Base-by-base conservation (phyloP, 2,113 vertebrate genomes). In the Clarias magur region DNA sequence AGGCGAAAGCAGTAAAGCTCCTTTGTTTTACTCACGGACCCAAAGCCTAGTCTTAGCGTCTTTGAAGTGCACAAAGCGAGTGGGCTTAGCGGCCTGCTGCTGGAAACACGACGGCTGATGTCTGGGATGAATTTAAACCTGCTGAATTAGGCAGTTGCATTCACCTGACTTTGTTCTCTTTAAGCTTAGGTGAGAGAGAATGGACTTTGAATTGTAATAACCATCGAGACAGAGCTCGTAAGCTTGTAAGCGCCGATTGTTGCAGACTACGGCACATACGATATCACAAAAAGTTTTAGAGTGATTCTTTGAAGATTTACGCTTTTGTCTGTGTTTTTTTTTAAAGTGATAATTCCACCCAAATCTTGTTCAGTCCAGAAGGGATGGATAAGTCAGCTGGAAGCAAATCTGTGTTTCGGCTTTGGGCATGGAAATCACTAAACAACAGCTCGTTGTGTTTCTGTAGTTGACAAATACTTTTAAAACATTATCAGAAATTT, bases 11-110 rank as follows among this genome's bases (percentile, higher is more conserved):
- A 68, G 85, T 85, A 87, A 87, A 86, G 78, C 88, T 53, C 54
- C 87, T 94, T 94, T 92, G 93, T 94, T 94, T 94, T 92, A 93
- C 87, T 81, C 86, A 88, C 68, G 53, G 80, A 91, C 91, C 90
- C 89, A 91, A 93, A 91, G 89, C 88, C 54, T 27, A 63, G 92
- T 89, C 90, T 93, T 91, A 89, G 86, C 72, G 89, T 90, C 92
- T 94, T 95, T 95, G 94, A 95, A 94, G 94, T 92, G 86, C 93
- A 93, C 92, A 94, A 94, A 94, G 93, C 94, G 92, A 92, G 83
- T 65, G 89, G 90, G 93, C 93, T 95, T 94, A 94, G 68, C 54
- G 88, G 92, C 91, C 91, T 91, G 92, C 91, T 93, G 92, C 93
- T 93, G 91, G 89, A 83, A 82, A 88, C 82, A 89, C 86, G 86